Percentiles rank a stretch among this genome's conserved stretches.
phyloP scores from a whole-genome alignment of 1,140 invertebrate species.

The Drosophila sp. region DNA sequence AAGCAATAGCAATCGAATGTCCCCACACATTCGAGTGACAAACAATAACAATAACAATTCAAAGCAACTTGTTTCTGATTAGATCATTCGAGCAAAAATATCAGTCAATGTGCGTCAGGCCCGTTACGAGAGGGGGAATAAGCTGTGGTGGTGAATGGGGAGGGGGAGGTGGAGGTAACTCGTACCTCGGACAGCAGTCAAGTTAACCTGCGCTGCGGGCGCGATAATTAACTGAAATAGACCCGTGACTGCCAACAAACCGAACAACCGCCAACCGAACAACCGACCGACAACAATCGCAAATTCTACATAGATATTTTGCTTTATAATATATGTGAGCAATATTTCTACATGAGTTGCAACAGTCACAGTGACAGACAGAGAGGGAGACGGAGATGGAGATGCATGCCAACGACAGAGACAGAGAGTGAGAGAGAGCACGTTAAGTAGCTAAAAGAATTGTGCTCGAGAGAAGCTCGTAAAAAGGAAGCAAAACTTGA shows the following conservation, averaged over 20 bases:
- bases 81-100: slow-evolving; percentile 77
- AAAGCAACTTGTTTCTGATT: slow-evolving; percentile 80
- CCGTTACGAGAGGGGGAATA: slow-evolving; percentile 17
- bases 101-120: slow-evolving; percentile 66
- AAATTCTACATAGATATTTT: slow-evolving; percentile 37
- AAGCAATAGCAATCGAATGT: slow-evolving; percentile 27
- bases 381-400: neutral
- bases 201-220: slow-evolving; percentile 61
- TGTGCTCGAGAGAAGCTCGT: slow-evolving; percentile 25
- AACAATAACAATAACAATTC: slow-evolving; percentile 65
- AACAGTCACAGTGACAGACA: neutral
- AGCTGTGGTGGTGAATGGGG: neutral
- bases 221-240: slow-evolving; percentile 82
- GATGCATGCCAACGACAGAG: too few relatives aligned
- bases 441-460: slow-evolving; percentile 27
- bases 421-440: neutral
- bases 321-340: slow-evolving; percentile 13
- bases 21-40: slow-evolving; percentile 52
- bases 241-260: slow-evolving; percentile 69
- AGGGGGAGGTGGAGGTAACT: slow-evolving; percentile 11
- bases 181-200: slow-evolving; percentile 34
- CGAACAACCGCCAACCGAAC: slow-evolving; percentile 38
- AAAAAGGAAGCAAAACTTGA: slow-evolving; percentile 37
- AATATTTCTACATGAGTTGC: slow-evolving; percentile 9
- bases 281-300: slow-evolving; percentile 30